Evolutionary conservation across 2,113 vertebrate genomes (phyloP), one percentile per base, ranked within the genome.

Genomic region (Thamnophis sirtalis): DNA sequence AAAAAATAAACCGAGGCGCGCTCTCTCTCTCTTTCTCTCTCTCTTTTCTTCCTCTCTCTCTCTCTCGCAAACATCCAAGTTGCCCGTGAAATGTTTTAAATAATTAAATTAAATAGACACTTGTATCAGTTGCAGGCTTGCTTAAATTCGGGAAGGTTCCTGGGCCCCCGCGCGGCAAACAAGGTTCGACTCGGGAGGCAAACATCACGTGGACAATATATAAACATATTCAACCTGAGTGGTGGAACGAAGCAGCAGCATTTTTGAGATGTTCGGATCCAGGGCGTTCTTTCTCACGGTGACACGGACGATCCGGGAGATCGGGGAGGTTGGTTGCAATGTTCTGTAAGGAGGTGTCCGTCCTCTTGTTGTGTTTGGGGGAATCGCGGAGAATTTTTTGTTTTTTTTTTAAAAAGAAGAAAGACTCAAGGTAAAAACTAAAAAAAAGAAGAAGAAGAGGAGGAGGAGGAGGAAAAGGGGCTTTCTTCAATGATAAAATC

Each of bases 211-310:
- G 97, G 97, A 97, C 95, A 54, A 56, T 53, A 53, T 53, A 53
- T 53, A 68, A 95, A 98, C 97, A 97, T 96, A 98, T 97, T 98
- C 97, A 98, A 98, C 99, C 99, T 99, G 99, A 99, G 99, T 98
- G 98, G 68, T 98, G 98, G 98, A 98, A 98, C 98, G 98, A 98
- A 99, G 99, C 99, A 99, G 99, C 99, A 99, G 11, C 56, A 24
- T 68, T 98, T 98, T 97, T 98, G 98, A 98, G 98, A 98, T 98
- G 98, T 98, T 98, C 98, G 98, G 98, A 98, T 98, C 98, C 98
- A 98, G 97, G 97, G 98, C 98, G 98, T 98, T 97, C 55, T 96
- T 96, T 96, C 97, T 97, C 93, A 94, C 92, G 94, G 97, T 96
- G 97, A 97, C 97, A 98, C 97, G 97, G 98, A 98, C 10, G 21